Percentiles rank a stretch among this genome's conserved stretches.
Evolutionary conservation across 2,113 vertebrate genomes (phyloP).

Genomic region (Eonycteris spelaea): DNA sequence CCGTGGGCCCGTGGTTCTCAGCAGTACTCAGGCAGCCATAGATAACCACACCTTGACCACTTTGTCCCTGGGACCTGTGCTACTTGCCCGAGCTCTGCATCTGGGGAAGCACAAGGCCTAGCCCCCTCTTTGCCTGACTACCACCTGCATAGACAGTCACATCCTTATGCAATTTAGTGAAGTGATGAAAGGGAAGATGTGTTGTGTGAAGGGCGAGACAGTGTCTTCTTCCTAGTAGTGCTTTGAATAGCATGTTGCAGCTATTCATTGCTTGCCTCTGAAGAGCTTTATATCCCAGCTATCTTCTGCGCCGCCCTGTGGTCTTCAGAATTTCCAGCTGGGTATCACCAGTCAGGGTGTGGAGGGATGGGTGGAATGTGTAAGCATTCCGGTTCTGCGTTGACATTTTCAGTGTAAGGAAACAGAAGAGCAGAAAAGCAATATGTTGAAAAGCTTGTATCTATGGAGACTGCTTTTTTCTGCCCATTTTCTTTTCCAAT

Average conservation of each 20-base stretch:
- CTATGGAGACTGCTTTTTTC: slow-evolving; percentile 64
- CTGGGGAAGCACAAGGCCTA: background rate
- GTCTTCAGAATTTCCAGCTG: background rate
- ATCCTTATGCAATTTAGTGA: background rate
- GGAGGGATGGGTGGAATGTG: background rate
- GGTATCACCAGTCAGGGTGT: accelerated
- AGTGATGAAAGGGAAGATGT: background rate
- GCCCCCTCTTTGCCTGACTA: background rate
- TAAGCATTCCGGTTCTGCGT: background rate
- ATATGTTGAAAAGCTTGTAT: slow-evolving; percentile 57
- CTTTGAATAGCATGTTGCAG: background rate
- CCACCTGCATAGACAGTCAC: background rate
- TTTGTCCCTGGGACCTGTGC: slow-evolving; percentile 54
- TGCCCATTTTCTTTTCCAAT: background rate
- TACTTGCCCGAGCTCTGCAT: background rate
- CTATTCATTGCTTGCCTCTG: accelerated
- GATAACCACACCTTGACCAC: slow-evolving; percentile 16
- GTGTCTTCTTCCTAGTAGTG: background rate
- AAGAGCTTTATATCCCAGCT: background rate
- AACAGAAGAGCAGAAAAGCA: slow-evolving; percentile 50
- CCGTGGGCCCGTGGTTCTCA: slow-evolving; percentile 34
- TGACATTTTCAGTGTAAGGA: slow-evolving; percentile 8
- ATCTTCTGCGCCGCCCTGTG: accelerated
- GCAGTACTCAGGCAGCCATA: slow-evolving; percentile 33
- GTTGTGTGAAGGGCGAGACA: accelerated